These are phyloP conservation scores for Melipona beecheii DNA, from an alignment of 2,888 invertebrate genomes.

Conservation along the genomic window DNA sequence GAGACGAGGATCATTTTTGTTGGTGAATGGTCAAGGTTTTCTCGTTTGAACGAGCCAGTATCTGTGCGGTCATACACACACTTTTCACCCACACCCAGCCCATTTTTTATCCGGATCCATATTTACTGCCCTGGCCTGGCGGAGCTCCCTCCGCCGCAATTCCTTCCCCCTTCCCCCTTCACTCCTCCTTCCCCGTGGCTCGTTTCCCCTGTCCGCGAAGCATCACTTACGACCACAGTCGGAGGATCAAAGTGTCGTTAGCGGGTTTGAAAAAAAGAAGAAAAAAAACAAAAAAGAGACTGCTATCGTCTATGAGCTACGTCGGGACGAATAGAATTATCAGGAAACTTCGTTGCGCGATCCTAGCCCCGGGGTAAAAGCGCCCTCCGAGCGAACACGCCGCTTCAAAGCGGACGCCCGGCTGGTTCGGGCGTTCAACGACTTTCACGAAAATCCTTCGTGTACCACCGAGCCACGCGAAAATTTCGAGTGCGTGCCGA, in stretches of 20 bases:
- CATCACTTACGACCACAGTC: slow-evolving; percentile 59
- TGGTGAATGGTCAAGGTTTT: not conserved
- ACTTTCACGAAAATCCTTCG: slow-evolving; percentile 11
- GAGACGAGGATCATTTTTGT: not conserved
- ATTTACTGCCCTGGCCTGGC: slow-evolving; percentile 58
- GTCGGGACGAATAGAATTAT: slow-evolving; percentile 44
- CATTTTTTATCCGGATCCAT: slow-evolving; percentile 72
- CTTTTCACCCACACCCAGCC: slow-evolving; percentile 59
- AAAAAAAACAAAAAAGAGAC: slow-evolving; percentile 14
- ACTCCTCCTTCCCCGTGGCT: slow-evolving; percentile 2
- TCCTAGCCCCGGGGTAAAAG: slow-evolving; percentile 24
- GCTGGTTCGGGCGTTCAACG: not conserved
- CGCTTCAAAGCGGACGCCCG: slow-evolving; percentile 21
- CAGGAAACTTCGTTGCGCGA: slow-evolving; percentile 32
- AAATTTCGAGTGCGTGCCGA: not conserved
- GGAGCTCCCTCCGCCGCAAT: not conserved
- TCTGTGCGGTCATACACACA: not conserved
- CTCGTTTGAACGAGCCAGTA: slow-evolving; percentile 21
- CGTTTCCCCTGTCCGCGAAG: slow-evolving; percentile 29
- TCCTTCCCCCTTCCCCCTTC: not conserved
- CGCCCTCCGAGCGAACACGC: not conserved
- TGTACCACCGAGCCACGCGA: too few relatives aligned
- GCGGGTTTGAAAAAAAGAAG: slow-evolving; percentile 29
- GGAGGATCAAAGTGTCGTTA: slow-evolving; percentile 64
- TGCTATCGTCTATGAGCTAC: slow-evolving; percentile 33